Percentiles rank a stretch among this genome's conserved stretches.
Evolutionary conservation across 92 coral and sea anemone species (phyloP).

Genomic region (Zoanthus gigantus): DNA sequence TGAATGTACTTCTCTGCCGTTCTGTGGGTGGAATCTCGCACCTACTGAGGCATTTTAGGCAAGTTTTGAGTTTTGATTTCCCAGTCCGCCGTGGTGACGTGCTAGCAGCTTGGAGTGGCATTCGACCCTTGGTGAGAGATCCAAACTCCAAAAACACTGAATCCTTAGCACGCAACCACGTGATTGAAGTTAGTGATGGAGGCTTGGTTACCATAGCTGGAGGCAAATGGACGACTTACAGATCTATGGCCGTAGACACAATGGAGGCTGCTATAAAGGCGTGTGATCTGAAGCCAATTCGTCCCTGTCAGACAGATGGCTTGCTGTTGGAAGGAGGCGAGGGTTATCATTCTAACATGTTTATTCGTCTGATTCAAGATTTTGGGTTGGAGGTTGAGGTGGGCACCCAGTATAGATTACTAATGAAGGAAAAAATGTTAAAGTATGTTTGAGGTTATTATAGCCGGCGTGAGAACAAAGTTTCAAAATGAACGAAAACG

Average conservation of each 20-base stretch:
- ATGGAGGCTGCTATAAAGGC: slow-evolving; percentile 91
- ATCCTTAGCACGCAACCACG: slow-evolving; percentile 95
- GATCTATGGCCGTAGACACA: slow-evolving; percentile 95
- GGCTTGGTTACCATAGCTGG: slow-evolving; percentile 97
- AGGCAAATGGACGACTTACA: slow-evolving; percentile 98
- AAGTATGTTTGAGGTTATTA: too few species aligned
- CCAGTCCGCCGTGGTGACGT: slow-evolving; percentile 96
- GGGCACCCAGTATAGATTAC: background rate
- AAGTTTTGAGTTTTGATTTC: too few species aligned
- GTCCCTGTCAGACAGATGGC: slow-evolving; percentile 95
- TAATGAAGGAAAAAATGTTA: too few species aligned
- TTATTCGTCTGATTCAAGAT: slow-evolving; percentile 89
- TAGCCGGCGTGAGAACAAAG: too few species aligned
- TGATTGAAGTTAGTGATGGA: slow-evolving; percentile 89
- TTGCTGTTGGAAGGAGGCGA: slow-evolving; percentile 94
- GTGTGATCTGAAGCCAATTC: slow-evolving; percentile 79
- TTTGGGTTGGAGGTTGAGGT: slow-evolving; percentile 97
- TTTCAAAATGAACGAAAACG: too few species aligned
- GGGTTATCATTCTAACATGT: slow-evolving; percentile 84
- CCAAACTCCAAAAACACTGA: slow-evolving; percentile 95
- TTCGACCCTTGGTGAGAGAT: slow-evolving; percentile 91
- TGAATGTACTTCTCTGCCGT: too few species aligned
- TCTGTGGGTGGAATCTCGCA: too few species aligned
- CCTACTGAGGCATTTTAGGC: too few species aligned
- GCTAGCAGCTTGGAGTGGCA: slow-evolving; percentile 97